Evolutionary conservation across 2,888 invertebrate species (phyloP).

Genomic region (Hemicrepidius hirtus): DNA sequence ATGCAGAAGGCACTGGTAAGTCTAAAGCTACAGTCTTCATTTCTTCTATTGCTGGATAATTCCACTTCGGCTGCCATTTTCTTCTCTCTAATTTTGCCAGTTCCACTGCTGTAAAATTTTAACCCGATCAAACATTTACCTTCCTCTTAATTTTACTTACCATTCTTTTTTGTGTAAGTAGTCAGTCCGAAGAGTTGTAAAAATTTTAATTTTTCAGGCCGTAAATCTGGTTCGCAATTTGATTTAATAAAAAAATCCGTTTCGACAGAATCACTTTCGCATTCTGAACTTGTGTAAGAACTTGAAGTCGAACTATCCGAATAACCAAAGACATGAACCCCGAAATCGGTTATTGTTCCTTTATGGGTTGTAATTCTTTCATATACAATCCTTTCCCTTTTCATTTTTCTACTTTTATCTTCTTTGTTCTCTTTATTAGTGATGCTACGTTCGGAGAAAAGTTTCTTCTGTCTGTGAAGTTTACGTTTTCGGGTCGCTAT

Average conservation of each 20-base stretch:
- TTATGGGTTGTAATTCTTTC: constrained; percentile 49
- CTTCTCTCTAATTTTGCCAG: constrained; percentile 78
- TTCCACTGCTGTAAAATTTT: constrained; percentile 73
- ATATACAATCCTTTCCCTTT: constrained; percentile 41
- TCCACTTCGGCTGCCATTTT: constrained; percentile 69
- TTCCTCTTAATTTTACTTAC: constrained; percentile 73
- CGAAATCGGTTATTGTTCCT: constrained; percentile 60
- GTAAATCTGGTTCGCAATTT: constrained; percentile 72
- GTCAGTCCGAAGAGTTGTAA: constrained; percentile 78
- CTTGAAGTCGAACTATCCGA: constrained; percentile 70
- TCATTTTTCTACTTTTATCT: constrained; percentile 40
- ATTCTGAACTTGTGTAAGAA: constrained; percentile 74
- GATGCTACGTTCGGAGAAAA: constrained; percentile 31
- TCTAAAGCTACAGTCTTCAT: constrained; percentile 66
- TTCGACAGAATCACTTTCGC: constrained; percentile 72
- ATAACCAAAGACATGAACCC: constrained; percentile 66
- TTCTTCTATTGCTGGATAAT: constrained; percentile 65
- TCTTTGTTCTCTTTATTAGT: constrained; percentile 48
- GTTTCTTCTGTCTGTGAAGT: constrained; percentile 59
- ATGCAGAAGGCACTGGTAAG: constrained; percentile 73
- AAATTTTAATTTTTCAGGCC: constrained; percentile 76
- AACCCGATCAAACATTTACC: no score
- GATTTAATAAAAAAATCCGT: constrained; percentile 75
- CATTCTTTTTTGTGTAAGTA: constrained; percentile 77
- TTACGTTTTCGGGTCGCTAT: constrained; percentile 67